A percentile compares a stretch with the other conserved stretches of the same genome.
These are phyloP conservation scores for Austrofundulus limnaeus DNA, from an alignment of 2,113 vertebrate species.

Conservation along the genomic window DNA sequence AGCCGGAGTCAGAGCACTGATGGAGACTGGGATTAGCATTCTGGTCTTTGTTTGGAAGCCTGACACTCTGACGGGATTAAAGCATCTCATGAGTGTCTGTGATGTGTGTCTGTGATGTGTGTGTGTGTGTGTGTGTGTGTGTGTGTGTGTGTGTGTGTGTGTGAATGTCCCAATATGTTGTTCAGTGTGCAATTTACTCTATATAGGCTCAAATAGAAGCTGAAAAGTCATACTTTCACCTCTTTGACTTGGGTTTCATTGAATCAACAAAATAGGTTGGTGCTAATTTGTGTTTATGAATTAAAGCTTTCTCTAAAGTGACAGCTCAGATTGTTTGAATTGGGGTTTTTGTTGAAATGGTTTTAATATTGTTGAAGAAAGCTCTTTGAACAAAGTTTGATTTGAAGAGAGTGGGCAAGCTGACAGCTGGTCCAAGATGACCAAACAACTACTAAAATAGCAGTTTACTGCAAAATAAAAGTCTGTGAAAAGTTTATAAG, in stretches of 20 bases:
- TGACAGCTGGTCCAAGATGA: too few species aligned
- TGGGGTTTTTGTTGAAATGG: too few species aligned
- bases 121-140: not conserved
- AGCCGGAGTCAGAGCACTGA: not conserved
- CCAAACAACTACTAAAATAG: too few species aligned
- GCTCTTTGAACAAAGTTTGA: too few species aligned
- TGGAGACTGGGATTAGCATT: constrained; percentile 49
- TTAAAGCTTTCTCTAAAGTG: too few species aligned
- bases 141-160: not conserved
- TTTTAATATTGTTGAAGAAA: too few species aligned
- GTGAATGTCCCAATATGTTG: not conserved
- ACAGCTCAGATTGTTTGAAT: too few species aligned
- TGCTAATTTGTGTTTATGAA: not conserved
- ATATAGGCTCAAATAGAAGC: not conserved
- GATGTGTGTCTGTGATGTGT: too few species aligned
- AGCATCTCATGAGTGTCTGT: not conserved
- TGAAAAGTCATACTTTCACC: not conserved
- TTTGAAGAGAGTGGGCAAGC: too few species aligned
- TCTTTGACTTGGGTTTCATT: not conserved
- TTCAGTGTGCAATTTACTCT: not conserved
- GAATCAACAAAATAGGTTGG: not conserved
- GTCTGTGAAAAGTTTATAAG: too few species aligned
- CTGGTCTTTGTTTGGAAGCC: constrained; percentile 58
- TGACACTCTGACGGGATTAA: constrained; percentile 51
- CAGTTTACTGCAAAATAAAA: too few species aligned